Base-by-base conservation (phyloP, 2,888 invertebrate genomes). In the Cephus runcator region DNA sequence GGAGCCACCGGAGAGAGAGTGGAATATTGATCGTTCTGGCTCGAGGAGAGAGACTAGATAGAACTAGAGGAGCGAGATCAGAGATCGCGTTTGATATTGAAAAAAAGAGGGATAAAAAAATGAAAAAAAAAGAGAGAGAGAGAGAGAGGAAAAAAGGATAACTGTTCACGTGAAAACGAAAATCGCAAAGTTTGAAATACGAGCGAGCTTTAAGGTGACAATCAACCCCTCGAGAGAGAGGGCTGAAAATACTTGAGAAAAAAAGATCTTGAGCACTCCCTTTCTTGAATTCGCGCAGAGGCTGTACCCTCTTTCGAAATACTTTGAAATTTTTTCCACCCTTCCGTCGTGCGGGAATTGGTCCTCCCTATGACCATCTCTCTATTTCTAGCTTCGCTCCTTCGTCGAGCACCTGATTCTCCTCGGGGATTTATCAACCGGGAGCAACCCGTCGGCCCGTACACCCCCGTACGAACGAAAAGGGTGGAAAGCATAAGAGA, bases 371-470 rank as follows among this genome's bases (percentile, higher is more conserved):
- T 15, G 15, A 56, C 9, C 23, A 56, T 9, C 23, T 9, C 23
- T 23, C 23, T 56, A 56, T 56, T 23, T 56, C 23, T 9, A 56
- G 23, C 9, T 23, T 56, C 6, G 23, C 6, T 23, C 9, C 23
- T 23, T 56, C 56, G 9, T 23, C 23, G 33, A 31, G 75, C 75
- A 69, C 73, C 71, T 34, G 36, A 33, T 69, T 73, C 34, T 34
- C 71, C 35, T 69, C 73, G 74, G 15, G 69, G 73, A 74, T 56
- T 74, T 35, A 77, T 77, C 23, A 74, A 76, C 68, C 73, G 73
- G 36, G 34, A 75, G 75, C 69, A 69, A 73, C 69, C 76, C 69
- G 73, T 31, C 31, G 71, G 69, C 75, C 69, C 79, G 76, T 69
- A 74, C 71, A 76, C 69, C 71, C 56, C 68, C 12, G 75, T 40